Conservation (phyloP, 1,140 invertebrate genomes). For the Saccostrea cuccullata region DNA sequence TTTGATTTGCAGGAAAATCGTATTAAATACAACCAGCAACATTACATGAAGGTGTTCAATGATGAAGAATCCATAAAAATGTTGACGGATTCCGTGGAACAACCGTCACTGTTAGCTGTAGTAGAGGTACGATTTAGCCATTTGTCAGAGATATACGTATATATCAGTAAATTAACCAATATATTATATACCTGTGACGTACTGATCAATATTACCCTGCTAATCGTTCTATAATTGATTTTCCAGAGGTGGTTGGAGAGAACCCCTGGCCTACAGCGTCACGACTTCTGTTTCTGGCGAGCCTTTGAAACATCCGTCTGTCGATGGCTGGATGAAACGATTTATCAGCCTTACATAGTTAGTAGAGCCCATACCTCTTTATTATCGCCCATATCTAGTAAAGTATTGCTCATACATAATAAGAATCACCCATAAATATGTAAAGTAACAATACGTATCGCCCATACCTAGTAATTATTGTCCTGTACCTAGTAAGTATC, state of each 20-base stretch:
- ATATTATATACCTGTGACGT: no score
- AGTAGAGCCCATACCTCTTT: neutral
- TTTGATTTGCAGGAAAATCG: conserved; percentile 84
- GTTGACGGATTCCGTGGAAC: conserved; percentile 88
- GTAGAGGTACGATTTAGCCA: conserved; percentile 83
- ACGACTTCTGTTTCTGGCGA: conserved; percentile 33
- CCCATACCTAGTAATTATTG: no score
- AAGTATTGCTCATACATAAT: no score
- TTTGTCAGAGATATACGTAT: no score
- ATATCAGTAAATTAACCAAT: no score
- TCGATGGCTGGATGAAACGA: neutral
- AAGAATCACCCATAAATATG: no score
- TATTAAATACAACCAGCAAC: conserved; percentile 94
- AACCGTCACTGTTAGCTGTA: conserved; percentile 90
- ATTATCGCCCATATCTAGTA: no score
- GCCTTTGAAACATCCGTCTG: neutral
- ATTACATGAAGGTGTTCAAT: conserved; percentile 91
- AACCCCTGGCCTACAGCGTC: conserved; percentile 1
- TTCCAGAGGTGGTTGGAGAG: conserved; percentile 24
- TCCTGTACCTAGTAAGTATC: no score
- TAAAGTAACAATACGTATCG: no score
- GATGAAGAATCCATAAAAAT: conserved; percentile 85
- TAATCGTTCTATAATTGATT: neutral
- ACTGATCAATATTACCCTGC: no score
- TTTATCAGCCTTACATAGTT: conserved; percentile 18